Percentiles rank a stretch among this genome's conserved stretches.
phyloP scores from a whole-genome alignment of 2,113 vertebrate genomes.

The Neogobius melanostomus region DNA sequence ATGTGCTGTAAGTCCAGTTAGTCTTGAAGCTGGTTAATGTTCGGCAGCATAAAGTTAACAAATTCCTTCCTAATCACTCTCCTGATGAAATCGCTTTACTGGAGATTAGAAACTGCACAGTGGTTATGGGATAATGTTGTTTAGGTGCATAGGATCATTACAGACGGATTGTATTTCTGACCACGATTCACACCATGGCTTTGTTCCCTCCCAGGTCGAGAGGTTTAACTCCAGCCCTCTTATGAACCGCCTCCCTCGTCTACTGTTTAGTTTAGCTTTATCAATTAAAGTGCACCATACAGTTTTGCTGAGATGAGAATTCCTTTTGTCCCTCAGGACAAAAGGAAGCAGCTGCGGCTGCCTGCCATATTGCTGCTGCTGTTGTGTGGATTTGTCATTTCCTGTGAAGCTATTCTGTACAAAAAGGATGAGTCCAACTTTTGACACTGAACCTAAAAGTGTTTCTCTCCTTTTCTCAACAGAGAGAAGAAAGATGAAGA shows the following conservation, averaged over 20 bases:
- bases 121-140: constrained; percentile 53
- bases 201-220: constrained; percentile 55
- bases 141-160: constrained; percentile 62
- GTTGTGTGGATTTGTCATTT: constrained; percentile 77
- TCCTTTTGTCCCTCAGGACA: constrained; percentile 74
- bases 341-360: constrained; percentile 76
- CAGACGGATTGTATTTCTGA: constrained; percentile 57
- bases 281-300: constrained; percentile 46
- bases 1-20: background rate
- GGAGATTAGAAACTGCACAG: constrained; percentile 60
- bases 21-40: background rate
- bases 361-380: constrained; percentile 69
- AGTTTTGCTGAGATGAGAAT: constrained; percentile 66
- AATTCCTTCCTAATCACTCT: constrained; percentile 50
- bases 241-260: constrained; percentile 34
- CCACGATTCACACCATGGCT: constrained; percentile 37
- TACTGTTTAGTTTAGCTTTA: constrained; percentile 56
- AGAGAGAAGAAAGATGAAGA: constrained; percentile 65
- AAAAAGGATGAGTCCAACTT: constrained; percentile 44
- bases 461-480: constrained; percentile 51
- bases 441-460: constrained; percentile 42
- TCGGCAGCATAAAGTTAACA: constrained; percentile 34
- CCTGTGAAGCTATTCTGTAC: constrained; percentile 64
- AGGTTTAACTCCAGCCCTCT: constrained; percentile 49
- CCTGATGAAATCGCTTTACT: constrained; percentile 54